A percentile compares a stretch with the other conserved stretches of the same genome.
These are phyloP conservation scores for Geopemphigus sp. DNA, from an alignment of 1,140 invertebrate species.

Conservation along the genomic window DNA sequence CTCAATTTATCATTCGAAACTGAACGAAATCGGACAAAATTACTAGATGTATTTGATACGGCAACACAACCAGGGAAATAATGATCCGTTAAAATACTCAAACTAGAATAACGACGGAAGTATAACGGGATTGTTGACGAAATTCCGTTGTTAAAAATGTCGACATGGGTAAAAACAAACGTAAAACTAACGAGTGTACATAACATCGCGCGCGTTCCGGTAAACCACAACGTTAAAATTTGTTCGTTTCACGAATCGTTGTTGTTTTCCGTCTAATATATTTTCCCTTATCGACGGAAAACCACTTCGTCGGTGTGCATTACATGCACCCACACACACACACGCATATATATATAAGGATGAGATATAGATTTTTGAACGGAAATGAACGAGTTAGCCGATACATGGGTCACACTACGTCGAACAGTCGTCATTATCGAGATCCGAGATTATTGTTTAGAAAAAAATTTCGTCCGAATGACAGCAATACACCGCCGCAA, in stretches of 20 bases:
- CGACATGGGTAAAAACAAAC: not conserved
- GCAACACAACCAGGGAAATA: not conserved
- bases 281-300: not conserved
- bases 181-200: too few species aligned
- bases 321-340: not conserved
- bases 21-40: not conserved
- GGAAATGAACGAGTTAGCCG: not conserved
- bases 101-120: too few species aligned
- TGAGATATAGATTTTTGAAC: not conserved
- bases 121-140: too few species aligned
- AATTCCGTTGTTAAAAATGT: not conserved
- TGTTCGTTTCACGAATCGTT: not conserved
- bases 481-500: not conserved
- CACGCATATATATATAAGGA: too few species aligned
- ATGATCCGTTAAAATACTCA: not conserved
- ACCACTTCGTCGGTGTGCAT: not conserved
- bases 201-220: too few species aligned
- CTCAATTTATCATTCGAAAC: conserved; percentile 5
- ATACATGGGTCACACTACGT: too few species aligned
- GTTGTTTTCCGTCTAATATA: too few species aligned
- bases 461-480: conserved; percentile 6
- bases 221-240: not conserved
- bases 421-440: too few species aligned
- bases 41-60: not conserved
- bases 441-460: not conserved